Percentiles rank a stretch among this genome's conserved stretches.
These are phyloP conservation scores for Plusia festucae DNA, from an alignment of 2,888 invertebrate genomes.

Conservation along the genomic window DNA sequence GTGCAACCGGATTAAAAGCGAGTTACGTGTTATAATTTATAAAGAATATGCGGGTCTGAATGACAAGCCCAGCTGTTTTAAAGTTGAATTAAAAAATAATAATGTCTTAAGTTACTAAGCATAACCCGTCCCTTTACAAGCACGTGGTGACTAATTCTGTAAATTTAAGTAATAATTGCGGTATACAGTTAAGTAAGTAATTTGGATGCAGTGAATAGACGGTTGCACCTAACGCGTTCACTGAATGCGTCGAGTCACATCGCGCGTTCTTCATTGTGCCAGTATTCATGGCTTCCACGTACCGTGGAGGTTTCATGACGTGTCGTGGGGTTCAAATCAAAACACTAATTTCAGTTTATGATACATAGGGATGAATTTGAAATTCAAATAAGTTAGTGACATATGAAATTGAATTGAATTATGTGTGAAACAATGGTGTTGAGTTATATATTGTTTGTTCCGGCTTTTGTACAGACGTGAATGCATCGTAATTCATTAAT, in stretches of 20 bases:
- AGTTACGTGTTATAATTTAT: slow-evolving; percentile 3
- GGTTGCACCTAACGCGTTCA: slow-evolving; percentile 40
- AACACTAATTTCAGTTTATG: slow-evolving; percentile 65
- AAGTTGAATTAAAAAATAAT: slow-evolving; percentile 22
- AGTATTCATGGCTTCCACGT: slow-evolving; percentile 29
- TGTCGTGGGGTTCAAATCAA: slow-evolving; percentile 52
- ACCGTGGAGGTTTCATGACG: slow-evolving; percentile 46
- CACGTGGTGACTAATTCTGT: slow-evolving; percentile 25
- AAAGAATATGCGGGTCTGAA: slow-evolving; percentile 14
- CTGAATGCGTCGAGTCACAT: slow-evolving; percentile 33
- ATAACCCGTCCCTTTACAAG: slow-evolving; percentile 3
- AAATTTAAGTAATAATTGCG: slow-evolving; percentile 13
- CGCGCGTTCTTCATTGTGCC: slow-evolving; percentile 13
- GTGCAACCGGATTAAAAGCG: neutral
- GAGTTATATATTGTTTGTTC: slow-evolving; percentile 57
- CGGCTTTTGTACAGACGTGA: slow-evolving; percentile 55
- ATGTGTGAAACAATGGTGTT: slow-evolving; percentile 64
- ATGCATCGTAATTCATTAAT: slow-evolving; percentile 45
- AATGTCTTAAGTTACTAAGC: neutral
- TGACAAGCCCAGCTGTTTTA: slow-evolving; percentile 7
- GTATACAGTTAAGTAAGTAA: slow-evolving; percentile 16
- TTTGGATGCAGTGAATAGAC: slow-evolving; percentile 26
- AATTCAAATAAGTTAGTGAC: slow-evolving; percentile 80
- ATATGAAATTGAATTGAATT: slow-evolving; percentile 78
- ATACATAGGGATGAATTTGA: slow-evolving; percentile 77